phyloP scores from a whole-genome alignment of 2,888 invertebrate genomes.

The Fabriciana adippe region DNA sequence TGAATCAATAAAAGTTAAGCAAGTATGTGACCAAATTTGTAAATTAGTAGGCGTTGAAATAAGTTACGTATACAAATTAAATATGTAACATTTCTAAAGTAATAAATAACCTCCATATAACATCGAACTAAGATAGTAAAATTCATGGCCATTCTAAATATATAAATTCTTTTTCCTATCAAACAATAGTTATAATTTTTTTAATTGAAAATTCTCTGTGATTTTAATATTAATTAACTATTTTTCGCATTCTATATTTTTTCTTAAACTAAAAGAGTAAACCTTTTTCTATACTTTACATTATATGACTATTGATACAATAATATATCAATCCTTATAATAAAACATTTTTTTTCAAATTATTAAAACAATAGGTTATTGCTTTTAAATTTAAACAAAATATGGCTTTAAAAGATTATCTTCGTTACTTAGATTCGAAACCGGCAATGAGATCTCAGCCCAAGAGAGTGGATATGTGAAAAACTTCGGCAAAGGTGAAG shows the following conservation, averaged over 20 bases:
- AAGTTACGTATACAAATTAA: conserved; percentile 15
- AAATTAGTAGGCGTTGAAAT: conserved; percentile 12
- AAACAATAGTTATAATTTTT: no score
- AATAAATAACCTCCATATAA: background rate
- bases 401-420: no score
- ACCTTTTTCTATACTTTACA: no score
- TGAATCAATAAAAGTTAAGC: conserved; percentile 25
- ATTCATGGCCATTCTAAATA: background rate
- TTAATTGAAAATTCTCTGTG: no score
- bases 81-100: conserved; percentile 1
- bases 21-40: conserved; percentile 9
- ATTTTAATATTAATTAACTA: background rate
- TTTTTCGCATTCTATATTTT: background rate
- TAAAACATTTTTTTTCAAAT: no score
- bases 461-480: conserved; percentile 84
- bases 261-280: no score
- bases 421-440: conserved; percentile 73
- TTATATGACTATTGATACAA: no score
- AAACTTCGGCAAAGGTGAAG: conserved; percentile 80
- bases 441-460: conserved; percentile 84
- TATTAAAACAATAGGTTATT: no score
- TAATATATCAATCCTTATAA: no score
- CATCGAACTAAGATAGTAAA: background rate
- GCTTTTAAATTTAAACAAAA: no score
- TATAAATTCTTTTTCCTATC: no score